Evolutionary conservation across 2,888 invertebrate genomes (phyloP).

Genomic region (Melanostoma scalare): DNA sequence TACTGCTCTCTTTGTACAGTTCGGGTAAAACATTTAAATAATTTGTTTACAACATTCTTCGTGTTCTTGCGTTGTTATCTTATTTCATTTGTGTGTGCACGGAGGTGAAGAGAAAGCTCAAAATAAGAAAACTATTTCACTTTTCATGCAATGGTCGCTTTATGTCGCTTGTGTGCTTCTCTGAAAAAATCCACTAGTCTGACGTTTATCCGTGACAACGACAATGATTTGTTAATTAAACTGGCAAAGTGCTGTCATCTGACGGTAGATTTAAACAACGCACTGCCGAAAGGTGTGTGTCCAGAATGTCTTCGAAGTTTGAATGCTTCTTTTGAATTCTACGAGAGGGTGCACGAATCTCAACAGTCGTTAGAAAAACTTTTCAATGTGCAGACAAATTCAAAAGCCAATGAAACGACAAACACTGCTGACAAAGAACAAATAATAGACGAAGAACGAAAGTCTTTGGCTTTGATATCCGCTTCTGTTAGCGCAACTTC

Average conservation of each 20-base stretch:
- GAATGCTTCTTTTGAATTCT: constrained; percentile 74
- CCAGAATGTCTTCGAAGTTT: constrained; percentile 74
- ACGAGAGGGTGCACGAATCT: constrained; percentile 75
- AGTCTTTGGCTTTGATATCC: constrained; percentile 22
- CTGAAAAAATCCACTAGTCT: constrained; percentile 74
- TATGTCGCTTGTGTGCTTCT: constrained; percentile 78
- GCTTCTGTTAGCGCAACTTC: background rate
- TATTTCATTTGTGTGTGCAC: too few species aligned
- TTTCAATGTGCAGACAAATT: constrained; percentile 23
- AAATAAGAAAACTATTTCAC: background rate
- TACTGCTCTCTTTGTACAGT: constrained; percentile 37
- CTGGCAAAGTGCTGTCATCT: constrained; percentile 75
- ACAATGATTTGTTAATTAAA: constrained; percentile 74
- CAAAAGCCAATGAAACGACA: background rate
- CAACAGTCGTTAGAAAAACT: constrained; percentile 75
- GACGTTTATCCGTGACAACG: constrained; percentile 71
- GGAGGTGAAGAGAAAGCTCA: too few species aligned
- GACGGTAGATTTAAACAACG: constrained; percentile 71
- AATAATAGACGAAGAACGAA: background rate
- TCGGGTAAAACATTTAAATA: constrained; percentile 44
- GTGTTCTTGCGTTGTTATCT: too few species aligned
- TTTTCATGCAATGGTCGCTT: constrained; percentile 60
- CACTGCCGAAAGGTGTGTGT: constrained; percentile 76
- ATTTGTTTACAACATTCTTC: constrained; percentile 5
- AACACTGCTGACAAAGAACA: background rate